Percentiles rank a stretch among this genome's conserved stretches.
Conservation (phyloP, 2,113 vertebrate genomes). For the Periophthalmus modestus region DNA sequence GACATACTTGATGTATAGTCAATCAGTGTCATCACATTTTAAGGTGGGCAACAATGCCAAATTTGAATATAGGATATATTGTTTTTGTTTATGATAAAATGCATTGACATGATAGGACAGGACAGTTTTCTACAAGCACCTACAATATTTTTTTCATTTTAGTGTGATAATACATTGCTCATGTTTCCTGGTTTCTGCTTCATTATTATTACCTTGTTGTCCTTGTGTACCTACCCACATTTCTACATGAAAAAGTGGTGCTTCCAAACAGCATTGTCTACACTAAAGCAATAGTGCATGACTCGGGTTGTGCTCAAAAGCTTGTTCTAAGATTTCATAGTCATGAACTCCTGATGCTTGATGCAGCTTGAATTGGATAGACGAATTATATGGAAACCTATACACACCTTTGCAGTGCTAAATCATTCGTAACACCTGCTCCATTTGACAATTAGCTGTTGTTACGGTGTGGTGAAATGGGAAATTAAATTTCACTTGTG, state of each 20-base stretch:
- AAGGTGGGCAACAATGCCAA: too few relatives aligned
- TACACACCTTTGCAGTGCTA: background rate
- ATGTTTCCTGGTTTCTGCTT: background rate
- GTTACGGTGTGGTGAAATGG: background rate
- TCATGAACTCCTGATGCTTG: background rate
- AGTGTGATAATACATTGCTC: background rate
- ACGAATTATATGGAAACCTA: background rate
- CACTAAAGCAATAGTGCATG: background rate
- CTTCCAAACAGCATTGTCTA: background rate
- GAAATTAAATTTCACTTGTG: background rate
- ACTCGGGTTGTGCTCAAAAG: background rate
- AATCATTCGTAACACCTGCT: constrained; percentile 14
- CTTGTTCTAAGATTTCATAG: background rate
- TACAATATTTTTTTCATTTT: too few relatives aligned
- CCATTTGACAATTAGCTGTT: background rate
- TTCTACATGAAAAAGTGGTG: background rate
- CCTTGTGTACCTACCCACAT: background rate
- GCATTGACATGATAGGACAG: too few relatives aligned
- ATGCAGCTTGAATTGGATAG: background rate
- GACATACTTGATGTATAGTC: too few relatives aligned
- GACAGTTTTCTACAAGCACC: too few relatives aligned
- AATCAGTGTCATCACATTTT: too few relatives aligned
- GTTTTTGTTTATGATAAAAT: too few relatives aligned
- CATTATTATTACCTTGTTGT: background rate
- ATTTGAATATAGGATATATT: too few relatives aligned